A percentile compares a stretch with the other conserved stretches of the same genome.
Conservation (phyloP, 2,113 vertebrate genomes). For the Aptenodytes patagonicus region DNA sequence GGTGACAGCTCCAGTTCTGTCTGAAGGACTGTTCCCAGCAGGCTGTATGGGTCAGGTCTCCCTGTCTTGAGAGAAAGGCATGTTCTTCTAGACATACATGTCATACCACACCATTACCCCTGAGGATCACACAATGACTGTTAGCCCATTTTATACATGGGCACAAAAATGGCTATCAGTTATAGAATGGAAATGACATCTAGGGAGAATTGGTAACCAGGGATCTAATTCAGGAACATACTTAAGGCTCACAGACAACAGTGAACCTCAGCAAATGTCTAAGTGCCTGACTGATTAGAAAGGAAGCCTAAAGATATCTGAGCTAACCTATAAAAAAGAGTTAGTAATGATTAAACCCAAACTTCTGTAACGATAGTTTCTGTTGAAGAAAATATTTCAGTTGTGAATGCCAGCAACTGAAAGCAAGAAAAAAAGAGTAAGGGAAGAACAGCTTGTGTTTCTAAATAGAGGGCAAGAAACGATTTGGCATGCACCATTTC, state of each 20-base stretch:
- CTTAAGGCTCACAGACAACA: background rate
- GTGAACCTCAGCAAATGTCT: background rate
- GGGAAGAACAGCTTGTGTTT: background rate
- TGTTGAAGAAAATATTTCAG: background rate
- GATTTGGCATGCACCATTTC: background rate
- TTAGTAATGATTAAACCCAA: background rate
- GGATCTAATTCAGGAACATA: background rate
- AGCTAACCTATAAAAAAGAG: background rate
- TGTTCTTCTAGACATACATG: accelerated
- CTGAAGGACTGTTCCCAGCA: too few species aligned
- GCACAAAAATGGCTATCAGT: background rate
- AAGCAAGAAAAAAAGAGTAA: background rate
- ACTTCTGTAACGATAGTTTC: background rate
- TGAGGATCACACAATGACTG: background rate
- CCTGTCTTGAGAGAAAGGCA: background rate
- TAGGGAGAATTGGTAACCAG: background rate
- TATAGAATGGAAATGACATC: background rate
- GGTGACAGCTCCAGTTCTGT: too few species aligned
- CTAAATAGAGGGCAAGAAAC: background rate
- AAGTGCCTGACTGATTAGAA: background rate
- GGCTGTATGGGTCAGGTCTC: background rate
- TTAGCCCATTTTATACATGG: accelerated
- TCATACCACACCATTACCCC: background rate
- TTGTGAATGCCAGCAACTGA: background rate
- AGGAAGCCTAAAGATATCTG: background rate